Percentiles rank a stretch among this genome's conserved stretches.
phyloP scores from a whole-genome alignment of 2,113 vertebrate genomes.

The Limanda limanda region DNA sequence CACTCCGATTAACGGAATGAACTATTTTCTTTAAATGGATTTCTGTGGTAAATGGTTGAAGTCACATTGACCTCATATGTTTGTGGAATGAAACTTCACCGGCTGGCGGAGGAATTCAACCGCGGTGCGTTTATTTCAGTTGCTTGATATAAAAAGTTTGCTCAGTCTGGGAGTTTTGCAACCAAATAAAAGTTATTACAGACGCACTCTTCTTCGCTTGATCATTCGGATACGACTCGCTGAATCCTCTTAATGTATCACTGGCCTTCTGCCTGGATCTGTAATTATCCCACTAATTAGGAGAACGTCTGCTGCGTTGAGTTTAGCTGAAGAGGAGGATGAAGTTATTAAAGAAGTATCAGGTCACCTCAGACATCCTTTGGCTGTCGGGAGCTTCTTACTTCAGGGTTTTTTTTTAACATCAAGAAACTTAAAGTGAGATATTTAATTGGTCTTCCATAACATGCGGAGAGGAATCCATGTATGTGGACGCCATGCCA shows the following conservation, averaged over 20 bases:
- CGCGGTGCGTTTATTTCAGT: no score
- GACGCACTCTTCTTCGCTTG: background rate
- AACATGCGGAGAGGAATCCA: background rate
- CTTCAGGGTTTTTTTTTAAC: no score
- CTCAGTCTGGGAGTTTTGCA: background rate
- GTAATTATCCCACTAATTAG: constrained; percentile 13
- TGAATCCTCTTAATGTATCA: background rate
- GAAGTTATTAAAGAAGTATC: constrained; percentile 10
- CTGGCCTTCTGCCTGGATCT: background rate
- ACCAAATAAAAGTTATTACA: background rate
- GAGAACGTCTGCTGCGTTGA: constrained; percentile 9
- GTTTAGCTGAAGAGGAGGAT: constrained; percentile 1
- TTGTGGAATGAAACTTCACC: no score
- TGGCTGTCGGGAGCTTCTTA: background rate
- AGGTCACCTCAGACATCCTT: background rate
- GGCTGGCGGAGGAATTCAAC: no score
- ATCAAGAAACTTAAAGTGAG: no score
- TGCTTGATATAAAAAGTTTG: background rate
- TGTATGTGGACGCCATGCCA: background rate
- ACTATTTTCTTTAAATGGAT: no score
- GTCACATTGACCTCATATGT: no score
- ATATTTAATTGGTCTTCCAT: background rate
- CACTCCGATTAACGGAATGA: no score
- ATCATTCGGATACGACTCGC: background rate
- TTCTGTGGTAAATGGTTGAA: no score